A percentile compares a stretch with the other conserved stretches of the same genome.
phyloP scores from a whole-genome alignment of 2,888 invertebrate species.

The Stegana nigrithorax region DNA sequence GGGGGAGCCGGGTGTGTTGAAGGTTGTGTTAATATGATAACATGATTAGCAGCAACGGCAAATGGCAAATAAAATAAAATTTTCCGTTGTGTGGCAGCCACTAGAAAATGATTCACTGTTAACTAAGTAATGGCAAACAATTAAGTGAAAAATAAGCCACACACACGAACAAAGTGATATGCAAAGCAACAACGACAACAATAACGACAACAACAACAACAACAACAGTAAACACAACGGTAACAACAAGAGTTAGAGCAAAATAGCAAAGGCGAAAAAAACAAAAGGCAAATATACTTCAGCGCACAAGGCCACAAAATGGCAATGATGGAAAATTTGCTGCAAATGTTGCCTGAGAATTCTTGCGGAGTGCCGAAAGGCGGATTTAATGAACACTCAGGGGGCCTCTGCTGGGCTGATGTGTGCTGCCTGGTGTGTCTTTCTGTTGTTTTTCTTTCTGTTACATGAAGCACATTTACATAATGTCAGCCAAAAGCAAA shows the following conservation, averaged over 20 bases:
- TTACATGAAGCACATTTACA: slow-evolving; percentile 8
- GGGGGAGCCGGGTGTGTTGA: not conserved
- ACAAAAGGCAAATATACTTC: not conserved
- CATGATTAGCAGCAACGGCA: not conserved
- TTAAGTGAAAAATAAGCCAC: slow-evolving; percentile 6
- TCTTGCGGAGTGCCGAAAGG: not conserved
- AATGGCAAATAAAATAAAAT: too few species aligned
- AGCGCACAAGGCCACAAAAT: slow-evolving; percentile 1
- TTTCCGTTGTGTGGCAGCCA: not conserved
- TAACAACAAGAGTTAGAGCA: too few species aligned
- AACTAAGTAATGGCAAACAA: slow-evolving; percentile 1
- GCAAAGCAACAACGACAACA: too few species aligned
- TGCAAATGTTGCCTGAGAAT: not conserved
- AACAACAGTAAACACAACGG: too few species aligned
- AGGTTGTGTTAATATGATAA: too few species aligned
- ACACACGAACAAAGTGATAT: not conserved
- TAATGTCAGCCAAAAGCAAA: not conserved
- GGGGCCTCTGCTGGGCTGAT: not conserved
- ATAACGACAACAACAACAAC: too few species aligned
- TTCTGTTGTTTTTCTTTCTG: too few species aligned
- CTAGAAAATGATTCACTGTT: not conserved
- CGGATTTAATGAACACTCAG: not conserved
- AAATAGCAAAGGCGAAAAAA: not conserved
- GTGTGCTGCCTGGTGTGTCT: too few species aligned
- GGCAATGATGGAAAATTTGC: not conserved